A percentile compares a stretch with the other conserved stretches of the same genome.
Conservation (phyloP, 2,113 vertebrate genomes). For the Strigops habroptila region DNA sequence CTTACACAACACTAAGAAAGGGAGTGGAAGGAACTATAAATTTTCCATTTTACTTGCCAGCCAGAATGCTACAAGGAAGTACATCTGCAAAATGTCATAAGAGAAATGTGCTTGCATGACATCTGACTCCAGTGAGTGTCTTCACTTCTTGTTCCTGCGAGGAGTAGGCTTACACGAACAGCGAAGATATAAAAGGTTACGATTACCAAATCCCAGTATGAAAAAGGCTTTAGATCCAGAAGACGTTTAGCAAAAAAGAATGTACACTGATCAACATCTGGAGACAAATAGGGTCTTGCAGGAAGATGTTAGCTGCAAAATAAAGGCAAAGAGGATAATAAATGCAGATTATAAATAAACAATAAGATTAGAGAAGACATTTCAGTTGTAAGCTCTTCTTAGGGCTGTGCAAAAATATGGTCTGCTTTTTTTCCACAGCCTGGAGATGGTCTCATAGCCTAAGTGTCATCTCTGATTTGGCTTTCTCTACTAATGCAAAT, state of each 20-base stretch:
- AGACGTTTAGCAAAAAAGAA: neutral
- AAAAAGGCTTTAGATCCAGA: conserved; percentile 10
- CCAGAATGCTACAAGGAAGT: neutral
- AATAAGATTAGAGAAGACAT: neutral
- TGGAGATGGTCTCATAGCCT: neutral
- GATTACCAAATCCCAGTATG: neutral
- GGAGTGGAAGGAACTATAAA: neutral
- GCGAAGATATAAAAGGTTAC: neutral
- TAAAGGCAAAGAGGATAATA: conserved; percentile 16
- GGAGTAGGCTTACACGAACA: neutral
- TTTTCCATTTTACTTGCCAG: neutral
- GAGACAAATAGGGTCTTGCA: neutral
- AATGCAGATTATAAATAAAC: neutral
- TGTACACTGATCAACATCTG: neutral
- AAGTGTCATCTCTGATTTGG: neutral
- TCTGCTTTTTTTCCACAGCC: neutral
- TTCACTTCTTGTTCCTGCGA: neutral
- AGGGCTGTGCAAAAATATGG: neutral
- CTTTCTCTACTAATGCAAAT: neutral
- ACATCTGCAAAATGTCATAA: neutral
- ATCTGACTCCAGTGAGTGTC: neutral
- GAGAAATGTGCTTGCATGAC: neutral
- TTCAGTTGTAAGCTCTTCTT: conserved; percentile 21
- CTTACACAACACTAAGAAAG: conserved; percentile 12
- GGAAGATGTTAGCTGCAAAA: conserved; percentile 3